A percentile compares a stretch with the other conserved stretches of the same genome.
These are phyloP conservation scores for Saguinus oedipus DNA, from an alignment of 2,797 vertebrate species.

Conservation along the genomic window DNA sequence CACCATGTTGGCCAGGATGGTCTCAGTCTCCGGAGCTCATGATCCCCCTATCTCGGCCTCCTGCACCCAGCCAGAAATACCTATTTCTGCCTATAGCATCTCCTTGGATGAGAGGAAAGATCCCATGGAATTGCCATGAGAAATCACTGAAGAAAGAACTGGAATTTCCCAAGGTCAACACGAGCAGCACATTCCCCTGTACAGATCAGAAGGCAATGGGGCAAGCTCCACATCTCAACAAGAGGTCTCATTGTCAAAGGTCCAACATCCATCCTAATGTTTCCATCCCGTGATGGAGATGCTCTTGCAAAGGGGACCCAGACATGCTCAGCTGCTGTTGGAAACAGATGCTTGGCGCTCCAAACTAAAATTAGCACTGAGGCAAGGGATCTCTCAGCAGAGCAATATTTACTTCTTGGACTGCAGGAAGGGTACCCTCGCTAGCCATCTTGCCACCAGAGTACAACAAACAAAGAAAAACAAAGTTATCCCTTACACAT, in stretches of 20 bases:
- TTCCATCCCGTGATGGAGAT: background rate
- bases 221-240: background rate
- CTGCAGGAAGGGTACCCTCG: no score
- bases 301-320: background rate
- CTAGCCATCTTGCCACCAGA: no score
- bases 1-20: no score
- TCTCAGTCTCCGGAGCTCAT: no score
- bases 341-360: no score
- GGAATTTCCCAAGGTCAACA: background rate
- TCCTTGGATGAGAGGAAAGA: background rate
- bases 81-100: background rate
- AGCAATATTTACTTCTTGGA: no score
- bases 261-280: background rate
- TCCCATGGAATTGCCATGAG: background rate
- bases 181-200: background rate
- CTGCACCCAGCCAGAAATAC: background rate
- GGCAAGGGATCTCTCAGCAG: no score
- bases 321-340: background rate
- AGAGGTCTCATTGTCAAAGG: background rate
- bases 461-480: no score
- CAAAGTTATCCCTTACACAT: no score
- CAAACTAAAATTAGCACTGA: no score
- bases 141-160: background rate
- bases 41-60: no score
- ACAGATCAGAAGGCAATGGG: background rate